These are phyloP conservation scores for Echinometra lucunter DNA, from an alignment of 53 echinoderm and acorn worm genomes.

Conservation along the genomic window DNA sequence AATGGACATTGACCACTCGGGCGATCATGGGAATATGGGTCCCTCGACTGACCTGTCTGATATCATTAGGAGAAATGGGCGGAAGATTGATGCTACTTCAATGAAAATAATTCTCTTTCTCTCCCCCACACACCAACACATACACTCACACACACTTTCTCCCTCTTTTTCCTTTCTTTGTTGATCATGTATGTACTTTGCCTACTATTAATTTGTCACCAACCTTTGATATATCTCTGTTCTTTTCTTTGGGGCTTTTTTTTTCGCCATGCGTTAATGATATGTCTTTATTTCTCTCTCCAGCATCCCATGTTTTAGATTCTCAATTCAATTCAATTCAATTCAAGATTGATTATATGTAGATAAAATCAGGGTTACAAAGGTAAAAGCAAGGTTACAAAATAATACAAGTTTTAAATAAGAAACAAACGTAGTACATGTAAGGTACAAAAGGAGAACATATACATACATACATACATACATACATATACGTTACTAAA, in stretches of 20 bases:
- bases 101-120: not conserved
- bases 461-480: no score
- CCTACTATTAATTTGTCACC: not conserved
- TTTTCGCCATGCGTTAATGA: not conserved
- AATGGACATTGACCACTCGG: slow-evolving; percentile 20
- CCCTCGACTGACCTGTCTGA: slow-evolving; percentile 16
- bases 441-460: no score
- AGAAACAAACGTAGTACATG: no score
- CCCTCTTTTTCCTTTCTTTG: not conserved
- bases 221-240: not conserved
- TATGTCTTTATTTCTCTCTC: not conserved
- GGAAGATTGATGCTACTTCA: slow-evolving; percentile 30
- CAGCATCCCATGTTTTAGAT: not conserved
- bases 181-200: not conserved
- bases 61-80: slow-evolving; percentile 23
- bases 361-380: no score
- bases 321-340: not conserved
- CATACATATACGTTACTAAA: no score
- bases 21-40: slow-evolving; percentile 1
- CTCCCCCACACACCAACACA: not conserved
- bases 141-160: not conserved
- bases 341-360: no score
- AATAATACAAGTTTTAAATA: no score
- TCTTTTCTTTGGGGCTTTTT: not conserved
- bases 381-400: no score